Evolutionary conservation across 2,888 invertebrate species (phyloP), one percentile per base, ranked within the genome.

Genomic region (Cryptocephalus primarius): DNA sequence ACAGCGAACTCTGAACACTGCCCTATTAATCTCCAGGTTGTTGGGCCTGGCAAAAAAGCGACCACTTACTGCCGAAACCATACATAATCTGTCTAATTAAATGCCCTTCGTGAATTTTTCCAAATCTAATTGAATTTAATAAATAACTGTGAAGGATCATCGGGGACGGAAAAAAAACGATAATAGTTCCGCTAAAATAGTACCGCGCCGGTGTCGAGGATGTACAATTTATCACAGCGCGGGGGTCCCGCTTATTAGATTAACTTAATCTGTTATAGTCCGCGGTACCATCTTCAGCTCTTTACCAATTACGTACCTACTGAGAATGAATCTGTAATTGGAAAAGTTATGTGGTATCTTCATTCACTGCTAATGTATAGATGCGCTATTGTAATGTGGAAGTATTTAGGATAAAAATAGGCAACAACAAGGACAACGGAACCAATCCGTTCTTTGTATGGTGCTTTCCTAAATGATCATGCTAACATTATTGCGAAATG

Each of bases 201-300:
- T 50, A 50, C 47, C 46, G 22, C 6, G 50, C 48, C 43, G 44
- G 33, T 43, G 46, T 40, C 44, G 44, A 44, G 44, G 44, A 49
- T 48, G 48, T 50, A 55, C 55, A 49, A 62, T 62, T 57, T 55
- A 63, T 63, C 63, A 63, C 61, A 53, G 49, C 53, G 56, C 61
- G 55, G 63, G 62, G 60, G 57, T 56, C 53, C 61, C 57, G 62
- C 60, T 63, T 63, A 63, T 63, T 63, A 63, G 63, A 63, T 63
- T 63, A 63, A 62, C 48, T 62, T 63, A 62, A 63, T 63, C 63
- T 57, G 62, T 63, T 60, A 60, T 53, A 60, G 62, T 60, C 62
- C 53, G 59, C 57, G 57, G 59, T 59, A 59, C 57, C 59, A 60
- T 60, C 59, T 61, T 60, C 55, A 59, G 55, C 56, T 54, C 55